These are phyloP conservation scores for Microctonus hyperodae DNA, from an alignment of 2,888 invertebrate genomes.

Conservation along the genomic window DNA sequence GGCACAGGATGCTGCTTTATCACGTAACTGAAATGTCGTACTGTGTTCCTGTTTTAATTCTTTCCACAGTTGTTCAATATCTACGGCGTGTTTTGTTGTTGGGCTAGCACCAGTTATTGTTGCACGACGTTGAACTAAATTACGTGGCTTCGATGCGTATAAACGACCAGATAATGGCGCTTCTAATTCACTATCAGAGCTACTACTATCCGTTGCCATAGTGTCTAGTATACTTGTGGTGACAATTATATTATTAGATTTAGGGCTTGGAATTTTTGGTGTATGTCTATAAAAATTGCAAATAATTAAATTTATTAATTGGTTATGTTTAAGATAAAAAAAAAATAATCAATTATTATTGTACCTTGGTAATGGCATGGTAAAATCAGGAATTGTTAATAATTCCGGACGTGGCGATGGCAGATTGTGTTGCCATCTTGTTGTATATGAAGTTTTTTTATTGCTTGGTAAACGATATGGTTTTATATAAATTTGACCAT, in stretches of 20 bases:
- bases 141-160: constrained; percentile 79
- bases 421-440: constrained; percentile 73
- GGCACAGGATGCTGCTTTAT: constrained; percentile 82
- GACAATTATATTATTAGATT: constrained; percentile 54
- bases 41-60: constrained; percentile 70
- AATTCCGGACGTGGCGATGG: constrained; percentile 73
- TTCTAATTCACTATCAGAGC: constrained; percentile 67
- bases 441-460: constrained; percentile 70
- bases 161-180: constrained; percentile 69
- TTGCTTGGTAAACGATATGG: constrained; percentile 78
- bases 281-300: constrained; percentile 45
- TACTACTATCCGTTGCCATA: constrained; percentile 65
- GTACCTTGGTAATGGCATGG: constrained; percentile 68
- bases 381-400: constrained; percentile 69
- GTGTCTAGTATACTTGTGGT: constrained; percentile 54
- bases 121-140: constrained; percentile 81
- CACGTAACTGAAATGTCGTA: constrained; percentile 71
- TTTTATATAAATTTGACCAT: constrained; percentile 77
- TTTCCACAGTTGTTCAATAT: constrained; percentile 80
- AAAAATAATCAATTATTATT: constrained; percentile 5
- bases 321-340: no score
- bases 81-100: constrained; percentile 70
- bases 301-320: no score
- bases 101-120: constrained; percentile 86
- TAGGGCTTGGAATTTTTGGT: constrained; percentile 56